Evolutionary conservation across 2,888 invertebrate genomes (phyloP), one percentile per base, ranked within the genome.

Genomic region (Uropetala carovei): DNA sequence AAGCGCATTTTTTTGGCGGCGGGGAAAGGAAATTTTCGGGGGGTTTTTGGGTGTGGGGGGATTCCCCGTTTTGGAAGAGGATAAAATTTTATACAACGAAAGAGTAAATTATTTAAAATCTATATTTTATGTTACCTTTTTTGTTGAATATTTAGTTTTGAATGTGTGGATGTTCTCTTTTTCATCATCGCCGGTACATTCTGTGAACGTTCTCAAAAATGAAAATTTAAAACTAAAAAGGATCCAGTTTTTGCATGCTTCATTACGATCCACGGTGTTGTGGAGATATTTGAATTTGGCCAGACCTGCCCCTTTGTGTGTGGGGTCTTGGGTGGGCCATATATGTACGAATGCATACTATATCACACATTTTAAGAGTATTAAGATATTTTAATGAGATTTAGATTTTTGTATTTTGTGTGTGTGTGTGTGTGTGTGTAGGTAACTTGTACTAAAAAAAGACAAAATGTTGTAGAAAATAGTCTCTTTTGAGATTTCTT

Each of bases 371-470:
- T 93, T 93, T 93, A 93, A 93, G 93, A 93, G 93, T 93, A 93
- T 93, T 93, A 93, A 93, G 93, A 93, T 93, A 93, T 93, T 93
- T 93, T 93, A 93, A 93, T 92, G 93, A 93, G 93, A 93, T 93
- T 93, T 93, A 93, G 93, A 93, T 92, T 93, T 93, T 93, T 93
- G 93, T 93, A 93, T 93, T 93, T 92, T 91, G 92, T 93, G 93
- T 93, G 93, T 93, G 93, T 91, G 92, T 93, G 93, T 93, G 93
- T 93, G 93, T 91, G 92, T 92, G 91, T 92, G 92, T 92, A 92
- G 92, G 91, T 85, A 75, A 84, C 68, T 83, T 92, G 84, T 92
- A 92, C 81, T 82, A 82, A 92, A 92, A 92, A 93, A 92, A 92
- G 85, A 92, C 92, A 93, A 92, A 92, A 83, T 92, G 92, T 83